Base-by-base conservation (phyloP, 2,888 invertebrate genomes). In the Cephus sareptanus region DNA sequence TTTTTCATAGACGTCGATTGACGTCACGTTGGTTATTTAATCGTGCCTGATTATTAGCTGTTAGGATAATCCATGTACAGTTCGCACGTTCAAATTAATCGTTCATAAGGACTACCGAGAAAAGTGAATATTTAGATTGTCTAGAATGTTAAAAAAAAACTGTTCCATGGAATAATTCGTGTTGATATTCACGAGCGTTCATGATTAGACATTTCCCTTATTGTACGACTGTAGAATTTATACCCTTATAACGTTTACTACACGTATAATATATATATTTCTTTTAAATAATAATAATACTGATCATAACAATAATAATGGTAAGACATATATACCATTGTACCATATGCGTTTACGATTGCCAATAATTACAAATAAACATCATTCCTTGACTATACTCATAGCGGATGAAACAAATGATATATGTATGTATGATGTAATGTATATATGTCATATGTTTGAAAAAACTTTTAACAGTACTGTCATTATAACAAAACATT, bases 331-430 rank as follows among this genome's bases (percentile, higher is more conserved):
- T 79, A 79, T 79, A 23, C 76, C 73, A 76, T 79, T 82, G 79
- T 81, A 81, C 75, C 79, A 80, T 79, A 81, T 81, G 74, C 77
- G 75, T 82, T 78, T 79, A 79, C 80, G 79, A 78, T 80, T 77
- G 73, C 77, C 77, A 75, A 77, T 78, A 74, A 34, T 35, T 34
- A 74, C 34, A 30, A 74, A 74, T 74, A 74, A 74, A 74, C 35
- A 74, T 74, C 33, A 74, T 34, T 74, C 74, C 74, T 74, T 74
- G 34, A 35, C 11, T 31, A 31, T 71, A 31, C 1, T 71, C 12
- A 9, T 30, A 33, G 13, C 71, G 12, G 23, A 30, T 71, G 56
- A 56, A 56, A 23, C 56, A 56, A 56, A 56, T 56, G 23, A 56
- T 56, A 56, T 56, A 23, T 56, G 15, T 40, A 40, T 40, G 9